Base-by-base conservation (phyloP, 2,888 invertebrate species). In the Eueremaeus valkanovi region DNA sequence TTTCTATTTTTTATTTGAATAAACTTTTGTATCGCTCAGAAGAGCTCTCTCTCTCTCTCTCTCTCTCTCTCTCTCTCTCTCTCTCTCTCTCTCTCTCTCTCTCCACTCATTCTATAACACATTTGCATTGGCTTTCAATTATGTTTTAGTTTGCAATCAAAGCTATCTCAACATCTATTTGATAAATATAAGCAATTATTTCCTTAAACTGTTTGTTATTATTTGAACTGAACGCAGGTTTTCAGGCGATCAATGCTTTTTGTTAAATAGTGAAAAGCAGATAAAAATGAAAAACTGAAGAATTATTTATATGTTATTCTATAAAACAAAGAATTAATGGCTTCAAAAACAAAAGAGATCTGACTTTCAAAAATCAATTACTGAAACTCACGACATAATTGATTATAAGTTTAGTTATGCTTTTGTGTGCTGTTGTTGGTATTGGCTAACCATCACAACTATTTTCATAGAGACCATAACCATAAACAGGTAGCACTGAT, bases 141-240 rank as follows among this genome's bases (percentile, higher is more conserved):
- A 63, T 11, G 55, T 21, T 29, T 63, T 63, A 11, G 27, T 6
- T 31, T 11, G 31, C 63, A 63, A 63, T 63, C 33, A 63, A 63
- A 63, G 27, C 63, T 31, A 63, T 63, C 63, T 63, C 16, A 18
- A 63, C 63, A 63, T 63, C 63, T 33, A 63, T 33, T 63, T 33
- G 6, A 29, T 5, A 63, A 29, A 63, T 63, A 18, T 33, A 63
- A 63, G 33, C 63, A 63, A 63, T 63, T 29, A 33, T 63, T 63
- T 63, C 63, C 63, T 63, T 63, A 63, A 63, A 33, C 31, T 63
- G 63, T 63, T 63, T 13, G 45, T 58, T 63, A 63, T 33, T 63
- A 33, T 63, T 31, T 31, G 18, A 5, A 3, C 27, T 29, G n/a
- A n/a, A n/a, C n/a, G n/a, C n/a, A 63, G 18, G 63, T 63, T 63